Evolutionary conservation across 2,113 vertebrate genomes (phyloP).

Genomic region (Phaetusa simplex): DNA sequence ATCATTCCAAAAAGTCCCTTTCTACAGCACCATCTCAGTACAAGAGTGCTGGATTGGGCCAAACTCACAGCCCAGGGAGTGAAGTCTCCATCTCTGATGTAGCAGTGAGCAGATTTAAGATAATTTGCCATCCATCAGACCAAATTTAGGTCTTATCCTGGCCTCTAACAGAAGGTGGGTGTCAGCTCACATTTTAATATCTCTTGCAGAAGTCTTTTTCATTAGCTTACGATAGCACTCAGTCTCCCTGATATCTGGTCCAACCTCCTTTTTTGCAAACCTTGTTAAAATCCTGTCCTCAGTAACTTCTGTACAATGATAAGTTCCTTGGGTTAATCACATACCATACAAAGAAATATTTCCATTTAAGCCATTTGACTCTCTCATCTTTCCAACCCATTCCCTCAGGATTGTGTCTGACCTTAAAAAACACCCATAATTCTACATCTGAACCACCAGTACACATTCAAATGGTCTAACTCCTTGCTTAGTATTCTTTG

Average conservation of each 20-base stretch:
- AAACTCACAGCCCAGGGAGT: background rate
- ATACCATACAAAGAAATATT: background rate
- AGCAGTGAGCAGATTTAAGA: background rate
- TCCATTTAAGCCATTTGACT: background rate
- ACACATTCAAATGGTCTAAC: background rate
- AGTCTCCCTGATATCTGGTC: background rate
- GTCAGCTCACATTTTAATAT: background rate
- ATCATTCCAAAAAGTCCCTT: background rate
- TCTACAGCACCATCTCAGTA: background rate
- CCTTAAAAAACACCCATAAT: background rate
- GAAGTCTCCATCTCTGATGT: background rate
- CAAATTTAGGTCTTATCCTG: background rate
- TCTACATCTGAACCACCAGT: background rate
- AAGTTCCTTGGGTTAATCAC: background rate
- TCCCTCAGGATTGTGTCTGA: background rate
- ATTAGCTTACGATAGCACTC: background rate
- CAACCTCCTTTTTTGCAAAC: background rate
- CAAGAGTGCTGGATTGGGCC: background rate
- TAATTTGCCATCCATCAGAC: background rate
- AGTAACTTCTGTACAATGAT: background rate
- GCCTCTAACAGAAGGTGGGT: background rate
- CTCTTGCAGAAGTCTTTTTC: background rate
- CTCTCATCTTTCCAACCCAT: background rate
- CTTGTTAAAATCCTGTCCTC: background rate
- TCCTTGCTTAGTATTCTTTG: background rate